Evolutionary conservation across 2,113 vertebrate species (phyloP).

Genomic region (Trachemys scripta): DNA sequence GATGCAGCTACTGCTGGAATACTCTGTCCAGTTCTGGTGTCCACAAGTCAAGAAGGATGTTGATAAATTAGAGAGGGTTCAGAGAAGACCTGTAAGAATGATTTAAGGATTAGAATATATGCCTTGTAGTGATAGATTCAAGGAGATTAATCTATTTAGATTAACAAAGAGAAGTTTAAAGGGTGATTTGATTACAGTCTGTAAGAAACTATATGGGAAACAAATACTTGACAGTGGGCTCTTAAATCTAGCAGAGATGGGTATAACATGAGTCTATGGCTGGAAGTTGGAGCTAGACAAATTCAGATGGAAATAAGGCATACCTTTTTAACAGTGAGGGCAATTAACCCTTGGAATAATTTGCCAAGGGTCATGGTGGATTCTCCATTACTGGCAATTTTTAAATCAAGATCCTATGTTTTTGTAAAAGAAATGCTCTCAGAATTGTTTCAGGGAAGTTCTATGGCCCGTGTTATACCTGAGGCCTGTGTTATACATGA

Average conservation of each 20-base stretch:
- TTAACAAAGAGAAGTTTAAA: not conserved
- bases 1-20: not conserved
- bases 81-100: not conserved
- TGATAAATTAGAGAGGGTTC: not conserved
- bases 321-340: no score
- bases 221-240: not conserved
- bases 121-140: not conserved
- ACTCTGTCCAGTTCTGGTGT: not conserved
- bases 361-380: no score
- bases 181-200: not conserved
- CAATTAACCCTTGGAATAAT: no score
- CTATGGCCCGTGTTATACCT: no score
- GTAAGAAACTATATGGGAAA: not conserved
- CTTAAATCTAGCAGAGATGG: not conserved
- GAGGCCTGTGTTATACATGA: no score
- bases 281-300: not conserved
- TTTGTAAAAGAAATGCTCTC: no score
- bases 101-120: not conserved
- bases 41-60: not conserved
- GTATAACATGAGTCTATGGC: not conserved
- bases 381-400: no score
- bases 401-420: no score
- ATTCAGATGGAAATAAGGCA: no score
- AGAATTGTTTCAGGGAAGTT: no score
- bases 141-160: not conserved